phyloP scores from a whole-genome alignment of 2,888 invertebrate genomes.

The Microctonus brassicae region DNA sequence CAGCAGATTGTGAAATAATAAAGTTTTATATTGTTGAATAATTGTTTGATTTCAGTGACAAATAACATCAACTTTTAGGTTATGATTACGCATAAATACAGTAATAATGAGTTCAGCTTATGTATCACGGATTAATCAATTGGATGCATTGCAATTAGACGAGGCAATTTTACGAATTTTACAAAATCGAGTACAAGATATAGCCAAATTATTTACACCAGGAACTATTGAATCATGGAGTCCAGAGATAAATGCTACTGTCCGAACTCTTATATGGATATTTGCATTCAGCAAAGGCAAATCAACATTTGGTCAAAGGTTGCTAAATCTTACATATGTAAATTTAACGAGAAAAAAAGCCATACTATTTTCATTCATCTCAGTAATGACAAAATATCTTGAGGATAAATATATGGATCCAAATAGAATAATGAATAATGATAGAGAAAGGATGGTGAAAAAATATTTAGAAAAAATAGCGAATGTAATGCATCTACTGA shows the following conservation, averaged over 20 bases:
- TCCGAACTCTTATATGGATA: slow-evolving; percentile 79
- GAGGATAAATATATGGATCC: slow-evolving; percentile 71
- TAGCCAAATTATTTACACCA: slow-evolving; percentile 75
- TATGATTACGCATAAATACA: too few species aligned
- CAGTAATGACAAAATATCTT: slow-evolving; percentile 75
- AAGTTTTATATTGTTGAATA: too few species aligned
- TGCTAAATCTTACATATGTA: slow-evolving; percentile 83
- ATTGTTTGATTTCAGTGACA: too few species aligned
- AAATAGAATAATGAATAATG: slow-evolving; percentile 65
- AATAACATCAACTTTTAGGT: too few species aligned
- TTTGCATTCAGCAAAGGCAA: slow-evolving; percentile 78
- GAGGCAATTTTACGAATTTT: slow-evolving; percentile 82
- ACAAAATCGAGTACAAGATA: slow-evolving; percentile 76
- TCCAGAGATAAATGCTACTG: slow-evolving; percentile 79
- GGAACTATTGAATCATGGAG: slow-evolving; percentile 68
- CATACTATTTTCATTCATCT: slow-evolving; percentile 75
- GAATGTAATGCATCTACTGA: slow-evolving; percentile 75
- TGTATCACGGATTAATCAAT: slow-evolving; percentile 70
- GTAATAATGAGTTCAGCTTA: slow-evolving; percentile 46
- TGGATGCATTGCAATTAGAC: slow-evolving; percentile 87
- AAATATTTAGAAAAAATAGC: slow-evolving; percentile 74
- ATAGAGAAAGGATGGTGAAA: slow-evolving; percentile 71
- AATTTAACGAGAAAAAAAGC: slow-evolving; percentile 74
- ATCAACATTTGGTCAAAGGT: slow-evolving; percentile 86
- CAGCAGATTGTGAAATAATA: too few species aligned